Percentiles rank a stretch among this genome's conserved stretches.
These are phyloP conservation scores for Falcaria lacertinaria DNA, from an alignment of 2,888 invertebrate species.

Conservation along the genomic window DNA sequence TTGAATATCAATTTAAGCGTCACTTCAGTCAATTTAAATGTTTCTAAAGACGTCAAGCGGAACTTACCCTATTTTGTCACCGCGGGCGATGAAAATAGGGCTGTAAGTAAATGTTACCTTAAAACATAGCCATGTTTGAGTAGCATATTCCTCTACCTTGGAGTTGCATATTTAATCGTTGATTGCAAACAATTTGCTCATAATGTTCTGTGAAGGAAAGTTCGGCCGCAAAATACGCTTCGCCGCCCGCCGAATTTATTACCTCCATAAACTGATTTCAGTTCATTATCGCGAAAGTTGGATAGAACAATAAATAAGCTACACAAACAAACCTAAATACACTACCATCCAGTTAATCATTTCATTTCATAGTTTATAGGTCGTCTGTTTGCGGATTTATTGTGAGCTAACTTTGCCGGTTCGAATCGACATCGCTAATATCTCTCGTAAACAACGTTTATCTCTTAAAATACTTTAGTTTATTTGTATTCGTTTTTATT, in stretches of 20 bases:
- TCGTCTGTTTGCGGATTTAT: neutral
- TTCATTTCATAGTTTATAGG: constrained; percentile 14
- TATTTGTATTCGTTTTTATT: neutral
- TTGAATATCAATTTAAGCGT: too few relatives aligned
- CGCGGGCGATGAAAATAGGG: neutral
- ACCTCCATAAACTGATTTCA: constrained; percentile 22
- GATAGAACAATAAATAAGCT: constrained; percentile 20
- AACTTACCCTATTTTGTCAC: neutral
- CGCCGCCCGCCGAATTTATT: constrained; percentile 18
- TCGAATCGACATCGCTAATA: neutral
- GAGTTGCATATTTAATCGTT: constrained; percentile 8
- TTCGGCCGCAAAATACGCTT: constrained; percentile 13
- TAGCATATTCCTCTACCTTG: constrained; percentile 10
- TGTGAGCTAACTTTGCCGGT: neutral
- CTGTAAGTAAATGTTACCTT: constrained; percentile 2
- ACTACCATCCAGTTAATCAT: constrained; percentile 11
- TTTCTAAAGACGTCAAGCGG: too few relatives aligned
- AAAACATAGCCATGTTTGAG: neutral
- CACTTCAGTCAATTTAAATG: too few relatives aligned
- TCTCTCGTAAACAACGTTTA: neutral
- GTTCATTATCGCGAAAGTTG: constrained; percentile 25
- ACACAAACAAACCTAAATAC: constrained; percentile 15
- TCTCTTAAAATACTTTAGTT: neutral
- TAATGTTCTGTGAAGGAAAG: constrained; percentile 15
- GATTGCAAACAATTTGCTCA: constrained; percentile 16